These are phyloP conservation scores for Phalacrocorax carbo DNA, from an alignment of 2,113 vertebrate genomes.

Conservation along the genomic window DNA sequence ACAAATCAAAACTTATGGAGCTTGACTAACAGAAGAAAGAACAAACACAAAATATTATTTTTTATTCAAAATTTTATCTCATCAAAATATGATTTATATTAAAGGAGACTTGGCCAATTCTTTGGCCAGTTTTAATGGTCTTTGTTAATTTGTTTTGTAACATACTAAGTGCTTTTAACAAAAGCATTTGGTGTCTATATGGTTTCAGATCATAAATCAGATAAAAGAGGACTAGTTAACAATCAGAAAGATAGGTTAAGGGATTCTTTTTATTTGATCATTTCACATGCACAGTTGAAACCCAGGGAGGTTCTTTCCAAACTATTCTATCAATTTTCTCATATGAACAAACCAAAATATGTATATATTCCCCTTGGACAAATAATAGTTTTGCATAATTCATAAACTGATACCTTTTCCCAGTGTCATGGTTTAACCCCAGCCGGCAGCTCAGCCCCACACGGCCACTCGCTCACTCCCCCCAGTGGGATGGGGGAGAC, in stretches of 20 bases:
- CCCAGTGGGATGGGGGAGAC: too few relatives aligned
- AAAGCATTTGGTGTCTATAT: not conserved
- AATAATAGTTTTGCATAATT: not conserved
- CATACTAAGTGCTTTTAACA: not conserved
- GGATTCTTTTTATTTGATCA: not conserved
- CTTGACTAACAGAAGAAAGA: not conserved
- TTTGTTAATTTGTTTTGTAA: not conserved
- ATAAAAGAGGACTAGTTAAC: not conserved
- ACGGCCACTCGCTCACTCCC: too few relatives aligned
- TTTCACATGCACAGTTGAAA: not conserved
- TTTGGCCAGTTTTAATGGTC: not conserved
- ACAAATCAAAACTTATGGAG: not conserved
- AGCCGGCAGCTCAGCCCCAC: too few relatives aligned
- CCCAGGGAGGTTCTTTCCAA: not conserved
- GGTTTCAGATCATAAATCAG: not conserved
- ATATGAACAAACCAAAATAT: not conserved
- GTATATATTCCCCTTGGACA: not conserved
- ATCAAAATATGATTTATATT: not conserved
- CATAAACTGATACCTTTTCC: not conserved
- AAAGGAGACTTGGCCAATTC: not conserved
- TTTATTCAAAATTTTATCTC: not conserved
- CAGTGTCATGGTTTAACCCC: too few relatives aligned
- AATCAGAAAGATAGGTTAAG: not conserved
- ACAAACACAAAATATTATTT: not conserved
- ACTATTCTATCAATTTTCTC: not conserved